Evolutionary conservation across 2,888 invertebrate species (phyloP).

Genomic region (Neelides folsomi): DNA sequence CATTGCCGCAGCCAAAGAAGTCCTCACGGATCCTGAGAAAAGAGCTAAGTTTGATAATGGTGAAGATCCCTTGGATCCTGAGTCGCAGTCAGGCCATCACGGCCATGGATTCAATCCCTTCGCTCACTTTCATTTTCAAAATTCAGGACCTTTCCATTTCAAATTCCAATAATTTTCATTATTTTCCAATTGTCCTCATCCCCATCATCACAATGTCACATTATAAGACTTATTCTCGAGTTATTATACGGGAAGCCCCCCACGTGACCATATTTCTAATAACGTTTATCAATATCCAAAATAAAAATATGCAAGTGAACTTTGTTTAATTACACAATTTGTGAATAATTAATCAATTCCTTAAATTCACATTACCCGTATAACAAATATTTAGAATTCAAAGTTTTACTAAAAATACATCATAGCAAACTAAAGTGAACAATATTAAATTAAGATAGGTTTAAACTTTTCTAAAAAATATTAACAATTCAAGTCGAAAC

Average conservation of each 20-base stretch:
- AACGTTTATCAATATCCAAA: too few species aligned
- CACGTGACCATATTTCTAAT: too few species aligned
- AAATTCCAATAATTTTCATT: conserved; percentile 44
- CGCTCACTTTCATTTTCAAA: conserved; percentile 55
- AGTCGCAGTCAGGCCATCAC: conserved; percentile 48
- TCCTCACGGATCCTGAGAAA: conserved; percentile 63
- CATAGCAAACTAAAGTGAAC: too few species aligned
- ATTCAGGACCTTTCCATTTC: conserved; percentile 85
- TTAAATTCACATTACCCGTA: too few species aligned
- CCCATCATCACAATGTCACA: not conserved
- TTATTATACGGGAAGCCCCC: not conserved
- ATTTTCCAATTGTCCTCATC: not conserved
- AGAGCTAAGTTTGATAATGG: conserved; percentile 86
- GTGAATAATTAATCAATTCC: too few species aligned
- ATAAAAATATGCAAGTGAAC: too few species aligned
- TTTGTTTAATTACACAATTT: too few species aligned
- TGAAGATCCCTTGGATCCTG: conserved; percentile 93
- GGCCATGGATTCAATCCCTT: conserved; percentile 56
- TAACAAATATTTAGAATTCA: too few species aligned
- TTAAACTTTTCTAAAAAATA: too few species aligned
- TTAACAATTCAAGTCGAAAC: too few species aligned
- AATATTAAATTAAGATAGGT: too few species aligned
- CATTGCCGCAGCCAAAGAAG: conserved; percentile 97
- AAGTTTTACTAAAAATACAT: too few species aligned
- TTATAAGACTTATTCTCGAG: conserved; percentile 1